These are phyloP conservation scores for Drosophila littoralis DNA, from an alignment of 1,140 invertebrate species.

Conservation along the genomic window DNA sequence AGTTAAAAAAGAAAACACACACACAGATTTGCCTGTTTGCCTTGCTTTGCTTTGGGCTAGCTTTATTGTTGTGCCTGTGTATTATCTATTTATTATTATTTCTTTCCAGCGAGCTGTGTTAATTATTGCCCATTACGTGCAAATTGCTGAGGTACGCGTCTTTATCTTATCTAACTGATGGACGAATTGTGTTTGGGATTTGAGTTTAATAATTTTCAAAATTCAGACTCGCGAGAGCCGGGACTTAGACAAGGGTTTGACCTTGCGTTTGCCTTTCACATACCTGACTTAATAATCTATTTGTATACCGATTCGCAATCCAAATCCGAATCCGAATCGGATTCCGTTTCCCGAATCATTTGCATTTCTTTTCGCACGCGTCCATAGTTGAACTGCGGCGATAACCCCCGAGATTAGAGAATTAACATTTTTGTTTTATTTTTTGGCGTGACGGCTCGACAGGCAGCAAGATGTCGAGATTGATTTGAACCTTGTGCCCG, in stretches of 20 bases:
- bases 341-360: constrained; percentile 35
- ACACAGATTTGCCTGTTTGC: constrained; percentile 25
- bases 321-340: too few relatives aligned
- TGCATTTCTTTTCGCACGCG: constrained; percentile 52
- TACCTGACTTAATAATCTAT: constrained; percentile 57
- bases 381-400: constrained; percentile 39
- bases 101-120: constrained; percentile 25
- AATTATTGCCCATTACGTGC: constrained; percentile 70
- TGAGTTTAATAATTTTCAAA: constrained; percentile 12
- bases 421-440: constrained; percentile 57
- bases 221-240: not conserved
- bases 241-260: constrained; percentile 29
- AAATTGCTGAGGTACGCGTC: constrained; percentile 20
- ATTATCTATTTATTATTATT: constrained; percentile 12
- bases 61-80: constrained; percentile 31
- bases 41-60: constrained; percentile 33
- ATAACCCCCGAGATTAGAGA: constrained; percentile 68
- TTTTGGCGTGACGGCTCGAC: constrained; percentile 33
- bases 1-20: constrained; percentile 8
- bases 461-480: constrained; percentile 7
- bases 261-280: constrained; percentile 68
- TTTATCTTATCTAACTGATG: constrained; percentile 59
- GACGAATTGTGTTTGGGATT: constrained; percentile 52
- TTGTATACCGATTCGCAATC: constrained; percentile 10
- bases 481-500: constrained; percentile 55